A percentile compares a stretch with the other conserved stretches of the same genome.
These are phyloP conservation scores for Xenopus tropicalis DNA, from an alignment of 2,113 vertebrate species.

Conservation along the genomic window DNA sequence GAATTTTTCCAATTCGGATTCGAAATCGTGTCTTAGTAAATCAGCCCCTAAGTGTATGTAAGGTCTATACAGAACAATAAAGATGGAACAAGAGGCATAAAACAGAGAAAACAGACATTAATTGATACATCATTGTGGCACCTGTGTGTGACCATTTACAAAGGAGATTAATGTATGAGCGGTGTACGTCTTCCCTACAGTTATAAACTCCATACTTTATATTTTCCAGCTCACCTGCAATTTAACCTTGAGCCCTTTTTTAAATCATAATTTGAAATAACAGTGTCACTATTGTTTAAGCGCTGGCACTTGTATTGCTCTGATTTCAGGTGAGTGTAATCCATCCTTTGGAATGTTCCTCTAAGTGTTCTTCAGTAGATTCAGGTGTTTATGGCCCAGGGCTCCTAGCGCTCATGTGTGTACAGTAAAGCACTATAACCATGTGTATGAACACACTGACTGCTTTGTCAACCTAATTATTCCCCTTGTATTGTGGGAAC, in stretches of 20 bases:
- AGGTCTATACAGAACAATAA: too few relatives aligned
- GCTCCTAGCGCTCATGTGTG: not conserved
- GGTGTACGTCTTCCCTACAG: too few relatives aligned
- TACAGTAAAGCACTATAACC: not conserved
- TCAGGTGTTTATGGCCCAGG: slow-evolving; percentile 20
- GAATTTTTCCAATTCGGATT: too few relatives aligned
- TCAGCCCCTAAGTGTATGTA: too few relatives aligned
- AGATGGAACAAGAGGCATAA: too few relatives aligned
- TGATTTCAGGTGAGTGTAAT: slow-evolving; percentile 42
- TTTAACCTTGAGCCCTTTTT: slow-evolving; percentile 13
- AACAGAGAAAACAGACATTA: too few relatives aligned
- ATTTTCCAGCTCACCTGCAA: slow-evolving; percentile 32
- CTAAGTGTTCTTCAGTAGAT: slow-evolving; percentile 29
- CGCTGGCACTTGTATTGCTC: slow-evolving; percentile 19
- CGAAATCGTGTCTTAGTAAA: too few relatives aligned
- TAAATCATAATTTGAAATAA: slow-evolving; percentile 37
- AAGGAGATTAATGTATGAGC: too few relatives aligned
- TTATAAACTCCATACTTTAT: too few relatives aligned
- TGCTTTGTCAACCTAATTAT: slow-evolving; percentile 14
- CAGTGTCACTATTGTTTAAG: slow-evolving; percentile 34
- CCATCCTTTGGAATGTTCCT: slow-evolving; percentile 28
- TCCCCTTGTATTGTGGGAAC: not conserved
- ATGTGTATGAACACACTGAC: slow-evolving; percentile 2
- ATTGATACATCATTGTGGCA: too few relatives aligned
- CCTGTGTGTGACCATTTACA: too few relatives aligned